Evolutionary conservation across 2,113 vertebrate genomes (phyloP), one percentile per base, ranked within the genome.

Genomic region (Cyprinus carpio): DNA sequence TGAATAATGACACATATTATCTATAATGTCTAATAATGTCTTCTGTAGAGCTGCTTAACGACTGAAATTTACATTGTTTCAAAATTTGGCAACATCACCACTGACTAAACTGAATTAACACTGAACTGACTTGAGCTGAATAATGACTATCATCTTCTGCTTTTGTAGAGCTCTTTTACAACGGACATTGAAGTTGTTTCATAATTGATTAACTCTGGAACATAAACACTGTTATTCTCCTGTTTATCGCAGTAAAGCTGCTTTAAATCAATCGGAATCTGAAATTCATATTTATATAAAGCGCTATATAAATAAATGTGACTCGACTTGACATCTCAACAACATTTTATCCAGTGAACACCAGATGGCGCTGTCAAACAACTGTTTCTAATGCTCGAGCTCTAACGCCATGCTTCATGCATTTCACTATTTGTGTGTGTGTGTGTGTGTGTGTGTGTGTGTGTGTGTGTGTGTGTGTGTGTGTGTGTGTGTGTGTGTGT

Each of bases 311-410:
- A 29, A 29, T 67, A 67, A 31, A 18, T 67, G 27, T 67, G 64
- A 34, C 25, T 29, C 25, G 60, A 64, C 60, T 27, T 65, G 2
- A 29, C 62, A 27, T 65, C 25, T 65, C 13, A 34, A 8, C 18
- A 13, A 34, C 51, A 37, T 20, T 78, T 60, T 78, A 31, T 23
- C 31, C 25, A 34, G 4, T 34, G 15, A 29, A 78, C 76, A 78
- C 49, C 29, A 60, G 76, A 60, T 56, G 76, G 76, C 29, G 54
- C 76, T 31, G 34, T 78, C 9, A 37, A 37, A 78, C 54, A 37
- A 78, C 4, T 56, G 51, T 54, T 54, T 54, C 51, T 6, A 54
- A 11, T 46, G 43, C 43, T 46, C 2, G 10, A 4, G 43, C 43
- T 46, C 43, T 46, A 46, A 54, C 4, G 9, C 51, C 11, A 1